Base-by-base conservation (phyloP, 2,888 invertebrate species). In the Boloria euphrosyne region DNA sequence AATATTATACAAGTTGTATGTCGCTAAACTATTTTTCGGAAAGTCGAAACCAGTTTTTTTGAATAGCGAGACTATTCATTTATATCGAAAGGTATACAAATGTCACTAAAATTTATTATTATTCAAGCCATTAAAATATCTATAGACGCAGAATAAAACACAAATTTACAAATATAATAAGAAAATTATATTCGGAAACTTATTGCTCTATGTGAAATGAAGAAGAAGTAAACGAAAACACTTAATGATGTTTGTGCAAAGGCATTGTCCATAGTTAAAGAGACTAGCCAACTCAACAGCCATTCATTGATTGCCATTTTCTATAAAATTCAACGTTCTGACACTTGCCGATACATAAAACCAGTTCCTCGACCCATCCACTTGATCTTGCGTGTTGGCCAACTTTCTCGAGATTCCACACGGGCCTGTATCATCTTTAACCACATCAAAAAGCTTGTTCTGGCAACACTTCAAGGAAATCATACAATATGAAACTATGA, bases 361-460 rank as follows among this genome's bases (percentile, higher is more conserved):
- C 86, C 78, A 82, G 85, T 86, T 86, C 75, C 78, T 72, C 80
- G 84, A 78, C 78, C 83, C 83, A 82, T 85, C 87, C 87, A 87
- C 88, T 87, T 87, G 84, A 83, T 85, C 83, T 85, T 83, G 82
- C 76, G 80, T 80, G 83, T 80, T 85, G 87, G 86, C 87, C 89
- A 89, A 91, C 91, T 92, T 92, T 92, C 91, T 83, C 90, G 83
- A 89, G 90, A 92, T 91, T 90, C 91, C 90, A 80, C 81, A 76
- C 75, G 79, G 77, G 80, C 76, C 80, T 76, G 73, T 53, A 75
- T 74, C 77, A 74, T 72, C 71, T 65, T 68, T 63, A 82, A 82
- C 80, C 83, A 82, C 79, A 77, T 78, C 78, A 79, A 81, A 83
- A 57, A 66, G 50, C 55, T 62, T 62, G 47, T 70, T 63, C 63